Base-by-base conservation (phyloP, 2,113 vertebrate genomes). In the Dermatemys mawii region DNA sequence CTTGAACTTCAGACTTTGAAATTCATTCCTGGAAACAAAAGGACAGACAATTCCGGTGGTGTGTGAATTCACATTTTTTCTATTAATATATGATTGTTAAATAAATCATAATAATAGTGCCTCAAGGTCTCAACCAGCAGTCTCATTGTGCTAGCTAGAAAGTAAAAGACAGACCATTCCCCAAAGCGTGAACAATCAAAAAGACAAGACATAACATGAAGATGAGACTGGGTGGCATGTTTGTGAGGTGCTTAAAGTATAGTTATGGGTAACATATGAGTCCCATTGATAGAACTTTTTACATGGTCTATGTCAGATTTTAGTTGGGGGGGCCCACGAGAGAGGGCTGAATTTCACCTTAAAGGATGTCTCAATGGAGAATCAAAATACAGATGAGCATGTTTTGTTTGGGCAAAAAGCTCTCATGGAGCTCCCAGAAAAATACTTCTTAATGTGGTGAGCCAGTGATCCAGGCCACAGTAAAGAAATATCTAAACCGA, bases 121-220 rank as follows among this genome's bases (percentile, higher is more conserved):
- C 41, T 73, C 1, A 53, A 80, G 63, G 46, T 63, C 21, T 87
- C 50, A 24, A 50, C 1, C 60, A 55, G 22, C 44, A 14, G 1
- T 44, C 38, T 35, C 32, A 8, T 48, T 0, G 0, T 54, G 16
- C 89, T 51, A 84, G 53, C 49, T 50, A 17, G 49, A 48, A 53
- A 78, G 13, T 87, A 50, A 73, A 82, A 87, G 35, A 38, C 26
- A 89, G 70, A 11, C 4, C 6, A 35, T 80, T 5, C 26, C n/a
- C 49, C 12, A 3, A 19, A 48, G 48, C 57, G 21, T 29, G 80
- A 51, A 38, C 29, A 57, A 60, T 83, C 19, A 38, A 48, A 82
- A 67, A 48, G 80, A 82, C 2, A 9, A 70, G n/a, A 38, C 6
- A 1, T 5, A 24, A 7, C n/a, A 21, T 9, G 21, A 70, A 78